Conservation (phyloP, 2,113 vertebrate species). For the Polyodon spathula region DNA sequence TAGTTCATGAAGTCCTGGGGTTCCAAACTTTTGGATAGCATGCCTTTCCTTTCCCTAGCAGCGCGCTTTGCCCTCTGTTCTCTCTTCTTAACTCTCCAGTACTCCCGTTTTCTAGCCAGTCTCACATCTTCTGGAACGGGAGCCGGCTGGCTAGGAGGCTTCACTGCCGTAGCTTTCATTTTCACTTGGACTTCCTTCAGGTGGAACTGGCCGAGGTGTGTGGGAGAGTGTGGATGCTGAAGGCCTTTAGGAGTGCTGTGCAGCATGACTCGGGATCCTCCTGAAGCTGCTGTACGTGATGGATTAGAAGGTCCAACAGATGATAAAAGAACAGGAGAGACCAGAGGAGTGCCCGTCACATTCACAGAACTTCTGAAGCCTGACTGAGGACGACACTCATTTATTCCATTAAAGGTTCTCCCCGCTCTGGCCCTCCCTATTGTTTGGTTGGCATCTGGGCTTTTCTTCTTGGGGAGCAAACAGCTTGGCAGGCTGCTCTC, state of each 20-base stretch:
- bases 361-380: too few relatives aligned
- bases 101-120: constrained; percentile 48
- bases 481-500: background rate
- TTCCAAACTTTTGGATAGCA: constrained; percentile 18
- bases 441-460: constrained; percentile 9
- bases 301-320: constrained; percentile 16
- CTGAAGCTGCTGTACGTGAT: constrained; percentile 7
- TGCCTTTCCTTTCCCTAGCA: constrained; percentile 28
- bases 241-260: constrained; percentile 13
- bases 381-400: too few relatives aligned
- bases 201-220: background rate
- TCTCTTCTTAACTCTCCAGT: constrained; percentile 56
- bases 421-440: too few relatives aligned
- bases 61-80: constrained; percentile 51
- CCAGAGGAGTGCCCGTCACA: constrained; percentile 25
- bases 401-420: too few relatives aligned
- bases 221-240: constrained; percentile 4
- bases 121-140: constrained; percentile 38
- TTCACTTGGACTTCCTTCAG: constrained; percentile 1
- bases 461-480: background rate
- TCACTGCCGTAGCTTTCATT: constrained; percentile 9
- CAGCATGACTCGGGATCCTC: constrained; percentile 13
- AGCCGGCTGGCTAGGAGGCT: background rate
- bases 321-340: constrained; percentile 23
- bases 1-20: constrained; percentile 9